Evolutionary conservation across 2,888 invertebrate species (phyloP), one percentile per base, ranked within the genome.

Genomic region (Drosophila robusta): DNA sequence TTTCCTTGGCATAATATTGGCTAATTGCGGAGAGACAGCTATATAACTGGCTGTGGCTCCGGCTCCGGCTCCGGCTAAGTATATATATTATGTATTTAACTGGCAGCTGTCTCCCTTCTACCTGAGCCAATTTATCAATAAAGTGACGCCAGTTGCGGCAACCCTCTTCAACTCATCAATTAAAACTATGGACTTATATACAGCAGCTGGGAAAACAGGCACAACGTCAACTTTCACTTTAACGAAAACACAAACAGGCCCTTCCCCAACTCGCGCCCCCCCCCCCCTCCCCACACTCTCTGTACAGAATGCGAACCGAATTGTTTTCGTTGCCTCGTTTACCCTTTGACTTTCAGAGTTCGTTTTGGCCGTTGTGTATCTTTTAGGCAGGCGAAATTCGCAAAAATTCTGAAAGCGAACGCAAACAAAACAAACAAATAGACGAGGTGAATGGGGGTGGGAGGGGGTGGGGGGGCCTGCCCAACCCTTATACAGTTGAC

Each of bases 121-220:
- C 14, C 38, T 55, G 51, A 29, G 66, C 61, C 29, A 56, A 56
- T 63, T 65, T 70, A 70, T 70, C 79, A 75, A 79, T 77, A 69
- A 68, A 63, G 64, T 46, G 29, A 54, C 58, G 61, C 49, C 68
- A 60, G 62, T 16, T 8, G 49, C 50, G 50, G 24, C 58, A 69
- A 83, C 88, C 87, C 87, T 87, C 79, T 74, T 86, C 83, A 86
- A 83, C 52, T 72, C 81, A 83, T 79, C 86, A 87, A 86, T 86
- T 86, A 87, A 72, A 62, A 42, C 49, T 71, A 71, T 75, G 22
- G 67, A 75, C 75, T 75, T 66, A 22, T 65, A 61, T 60, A 47
- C 18, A 60, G 22, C 70, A 66, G 70, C 71, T 75, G 50, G 56
- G 51, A 70, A 58, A 84, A 72, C 61, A 68, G 57, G 38, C 38